Base-by-base conservation (phyloP, 2,888 invertebrate species). In the Ischnura elegans region DNA sequence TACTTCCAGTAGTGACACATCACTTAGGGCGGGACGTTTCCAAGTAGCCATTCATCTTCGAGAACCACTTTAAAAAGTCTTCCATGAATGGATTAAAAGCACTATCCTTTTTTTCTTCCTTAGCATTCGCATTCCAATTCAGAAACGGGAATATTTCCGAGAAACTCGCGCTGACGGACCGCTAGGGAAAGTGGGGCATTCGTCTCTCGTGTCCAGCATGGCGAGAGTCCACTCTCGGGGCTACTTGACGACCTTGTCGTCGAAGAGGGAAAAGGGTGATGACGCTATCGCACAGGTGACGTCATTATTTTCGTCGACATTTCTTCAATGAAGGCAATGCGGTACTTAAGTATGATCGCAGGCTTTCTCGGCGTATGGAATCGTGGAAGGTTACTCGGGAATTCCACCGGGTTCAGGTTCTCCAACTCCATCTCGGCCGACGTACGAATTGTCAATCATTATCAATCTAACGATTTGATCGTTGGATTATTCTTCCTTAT, bases 1-100 rank as follows among this genome's bases (percentile, higher is more conserved):
- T 0, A 36, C 13, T 76, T 16, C 29, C 10, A 13, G 36, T 10
- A n/a, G 76, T 76, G 76, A 76, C n/a, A 36, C 76, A 36, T n/a
- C 76, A 36, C 29, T 76, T 76, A 36, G 3, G 36, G 21, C 16
- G 36, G 66, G 29, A n/a, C 2, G 10, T 36, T 76, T 76, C 76
- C 76, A 25, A 29, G 76, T 13, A 76, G 36, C 10, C 76, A 76
- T 76, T 76, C 76, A 36, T 76, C 36, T 36, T 36, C 76, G 16
- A 76, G 36, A 76, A 36, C 36, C 29, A 76, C 25, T 76, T 76
- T 29, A n/a, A 76, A 76, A 76, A 76, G 36, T 36, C 76, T 76
- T 76, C 76, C 76, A 13, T 76, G 76, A 76, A 76, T 76, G 76
- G 76, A 36, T 76, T 76, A 76, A 76, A 76, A 76, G n/a, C 25